Conservation (phyloP, 2,797 vertebrate species). For the Oreochromis grahami region DNA sequence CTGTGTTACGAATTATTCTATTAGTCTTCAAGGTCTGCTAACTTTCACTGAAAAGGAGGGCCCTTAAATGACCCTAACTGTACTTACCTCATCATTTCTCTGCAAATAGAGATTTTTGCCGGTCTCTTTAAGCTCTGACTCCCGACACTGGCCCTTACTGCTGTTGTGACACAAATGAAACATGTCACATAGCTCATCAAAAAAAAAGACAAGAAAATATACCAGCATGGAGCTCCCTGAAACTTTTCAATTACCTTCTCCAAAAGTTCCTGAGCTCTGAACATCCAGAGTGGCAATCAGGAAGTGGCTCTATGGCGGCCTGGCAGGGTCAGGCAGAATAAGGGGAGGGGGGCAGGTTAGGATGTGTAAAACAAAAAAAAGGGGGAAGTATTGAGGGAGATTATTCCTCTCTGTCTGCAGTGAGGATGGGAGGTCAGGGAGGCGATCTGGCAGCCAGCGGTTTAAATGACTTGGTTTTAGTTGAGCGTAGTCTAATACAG, state of each 20-base stretch:
- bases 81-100: background rate
- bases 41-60: background rate
- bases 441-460: conserved; percentile 26
- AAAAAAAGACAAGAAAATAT: background rate
- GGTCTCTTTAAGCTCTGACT: background rate
- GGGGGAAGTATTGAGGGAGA: conserved; percentile 40
- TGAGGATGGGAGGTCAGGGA: conserved; percentile 51
- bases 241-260: conserved; percentile 54
- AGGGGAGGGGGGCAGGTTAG: conserved; percentile 15
- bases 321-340: conserved; percentile 29
- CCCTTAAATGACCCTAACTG: rapidly evolving
- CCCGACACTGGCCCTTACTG: background rate
- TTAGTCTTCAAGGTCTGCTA: background rate
- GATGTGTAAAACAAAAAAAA: conserved; percentile 39
- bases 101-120: background rate
- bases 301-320: conserved; percentile 35
- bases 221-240: background rate
- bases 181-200: background rate
- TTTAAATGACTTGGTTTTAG: conserved; percentile 65
- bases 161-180: background rate
- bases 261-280: conserved; percentile 25
- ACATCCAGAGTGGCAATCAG: conserved; percentile 52
- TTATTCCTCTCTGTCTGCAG: conserved; percentile 42
- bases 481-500: conserved; percentile 50
- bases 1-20: background rate